phyloP scores from a whole-genome alignment of 2,797 vertebrate species.

The Prunella strophiata region DNA sequence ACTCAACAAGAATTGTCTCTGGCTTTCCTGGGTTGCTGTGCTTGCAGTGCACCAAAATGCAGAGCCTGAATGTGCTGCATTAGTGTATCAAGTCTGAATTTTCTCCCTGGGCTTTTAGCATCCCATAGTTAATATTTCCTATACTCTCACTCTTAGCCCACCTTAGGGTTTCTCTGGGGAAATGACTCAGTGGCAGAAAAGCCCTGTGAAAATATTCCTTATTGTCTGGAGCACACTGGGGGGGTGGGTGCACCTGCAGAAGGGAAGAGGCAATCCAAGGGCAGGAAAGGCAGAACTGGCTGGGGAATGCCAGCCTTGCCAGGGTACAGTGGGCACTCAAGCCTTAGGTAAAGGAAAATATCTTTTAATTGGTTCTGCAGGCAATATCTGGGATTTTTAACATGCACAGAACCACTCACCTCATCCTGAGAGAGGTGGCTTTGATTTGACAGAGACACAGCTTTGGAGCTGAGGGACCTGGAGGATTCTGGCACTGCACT shows the following conservation, averaged over 20 bases:
- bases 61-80: neutral
- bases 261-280: neutral
- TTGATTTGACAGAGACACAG: neutral
- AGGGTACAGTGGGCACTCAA: neutral
- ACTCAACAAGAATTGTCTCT: neutral
- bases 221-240: neutral
- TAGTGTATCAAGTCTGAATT: neutral
- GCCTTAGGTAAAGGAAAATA: neutral
- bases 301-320: neutral
- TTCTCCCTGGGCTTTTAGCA: neutral
- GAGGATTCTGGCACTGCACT: neutral
- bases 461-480: neutral
- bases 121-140: neutral
- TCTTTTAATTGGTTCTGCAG: neutral
- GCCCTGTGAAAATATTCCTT: neutral
- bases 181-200: neutral
- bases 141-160: neutral
- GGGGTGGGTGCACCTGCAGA: neutral
- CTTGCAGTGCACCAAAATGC: neutral
- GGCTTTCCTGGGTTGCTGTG: neutral
- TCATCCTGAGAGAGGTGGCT: neutral
- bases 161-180: neutral
- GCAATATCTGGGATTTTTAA: neutral
- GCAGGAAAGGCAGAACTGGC: neutral
- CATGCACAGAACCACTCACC: neutral